Base-by-base conservation (phyloP, 2,113 vertebrate species). In the Esox niger region DNA sequence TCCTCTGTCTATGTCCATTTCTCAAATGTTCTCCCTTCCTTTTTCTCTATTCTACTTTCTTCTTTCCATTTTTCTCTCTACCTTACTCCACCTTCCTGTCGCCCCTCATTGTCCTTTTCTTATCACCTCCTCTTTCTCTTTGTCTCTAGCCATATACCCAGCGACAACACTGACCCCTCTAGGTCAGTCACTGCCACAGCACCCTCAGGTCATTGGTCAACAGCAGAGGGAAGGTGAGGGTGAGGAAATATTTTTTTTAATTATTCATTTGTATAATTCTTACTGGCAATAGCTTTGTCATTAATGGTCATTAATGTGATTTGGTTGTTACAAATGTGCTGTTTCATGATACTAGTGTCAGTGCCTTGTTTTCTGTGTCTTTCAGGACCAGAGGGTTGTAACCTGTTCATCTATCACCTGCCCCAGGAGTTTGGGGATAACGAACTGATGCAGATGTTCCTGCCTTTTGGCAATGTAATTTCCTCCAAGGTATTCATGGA, bases 331-430 rank as follows among this genome's bases (percentile, higher is more conserved):
- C 3, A 43, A 43, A 43, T 43, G 38, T 17, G 17, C 38, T 17
- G 13, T 15, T 15, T 17, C 38, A 43, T 43, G 15, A 43, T 43
- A 17, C 38, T 17, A 17, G 35, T 4, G 35, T 43, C 13, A 17
- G 15, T 43, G 38, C 38, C 38, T 10, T 43, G 35, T 38, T 0
- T 38, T 1, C 5, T 49, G 54, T 30, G 58, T 38, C 43, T 66
- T 69, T 46, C 88, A 94, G 92, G 92, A 81, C 92, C 92, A 0
- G 92, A 94, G 77, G 92, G 92, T 86, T 94, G 92, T 89, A 94
- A 93, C 80, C 92, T 94, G 83, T 94, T 94, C 88, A 94, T 94
- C 89, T 94, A 94, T 92, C 92, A 93, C 91, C 92, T 94, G 90
- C 92, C 92, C 84, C 92, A 93, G 89, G 92, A 94, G 90, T 93